Conservation (phyloP, 2,888 invertebrate species). For the Drosophila monieri region DNA sequence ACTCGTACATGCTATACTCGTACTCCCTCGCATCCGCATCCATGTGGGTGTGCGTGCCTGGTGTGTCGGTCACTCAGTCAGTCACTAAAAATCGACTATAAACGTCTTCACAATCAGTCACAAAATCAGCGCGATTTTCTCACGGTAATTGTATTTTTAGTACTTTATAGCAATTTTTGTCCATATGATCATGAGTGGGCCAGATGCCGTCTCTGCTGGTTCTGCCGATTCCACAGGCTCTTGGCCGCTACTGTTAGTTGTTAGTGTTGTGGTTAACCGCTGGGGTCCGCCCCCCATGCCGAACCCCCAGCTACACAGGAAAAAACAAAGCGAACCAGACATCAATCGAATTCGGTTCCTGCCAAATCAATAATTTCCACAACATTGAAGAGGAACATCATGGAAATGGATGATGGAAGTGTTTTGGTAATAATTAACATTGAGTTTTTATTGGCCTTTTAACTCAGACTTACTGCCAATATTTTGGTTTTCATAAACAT, state of each 20-base stretch:
- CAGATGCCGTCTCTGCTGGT: slow-evolving; percentile 60
- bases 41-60: slow-evolving; percentile 2
- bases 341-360: neutral
- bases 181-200: slow-evolving; percentile 68
- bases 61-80: slow-evolving; percentile 53
- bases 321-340: neutral
- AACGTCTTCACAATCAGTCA: slow-evolving; percentile 79
- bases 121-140: slow-evolving; percentile 77
- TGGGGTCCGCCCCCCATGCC: slow-evolving; percentile 17
- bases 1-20: slow-evolving; percentile 2
- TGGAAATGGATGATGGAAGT: neutral
- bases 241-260: slow-evolving; percentile 20
- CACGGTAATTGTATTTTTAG: slow-evolving; percentile 82
- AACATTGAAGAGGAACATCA: neutral
- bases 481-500: neutral
- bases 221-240: slow-evolving; percentile 33
- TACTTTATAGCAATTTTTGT: slow-evolving; percentile 81
- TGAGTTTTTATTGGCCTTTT: no score
- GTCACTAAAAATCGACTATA: slow-evolving; percentile 80
- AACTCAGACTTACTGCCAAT: neutral
- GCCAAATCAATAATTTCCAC: neutral
- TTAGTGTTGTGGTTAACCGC: slow-evolving; percentile 9
- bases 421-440: no score
- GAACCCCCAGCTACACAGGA: slow-evolving; percentile 10
- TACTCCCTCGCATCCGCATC: slow-evolving; percentile 12